A percentile compares a stretch with the other conserved stretches of the same genome.
These are phyloP conservation scores for Arvicanthis niloticus DNA, from an alignment of 2,113 vertebrate species.

Conservation along the genomic window DNA sequence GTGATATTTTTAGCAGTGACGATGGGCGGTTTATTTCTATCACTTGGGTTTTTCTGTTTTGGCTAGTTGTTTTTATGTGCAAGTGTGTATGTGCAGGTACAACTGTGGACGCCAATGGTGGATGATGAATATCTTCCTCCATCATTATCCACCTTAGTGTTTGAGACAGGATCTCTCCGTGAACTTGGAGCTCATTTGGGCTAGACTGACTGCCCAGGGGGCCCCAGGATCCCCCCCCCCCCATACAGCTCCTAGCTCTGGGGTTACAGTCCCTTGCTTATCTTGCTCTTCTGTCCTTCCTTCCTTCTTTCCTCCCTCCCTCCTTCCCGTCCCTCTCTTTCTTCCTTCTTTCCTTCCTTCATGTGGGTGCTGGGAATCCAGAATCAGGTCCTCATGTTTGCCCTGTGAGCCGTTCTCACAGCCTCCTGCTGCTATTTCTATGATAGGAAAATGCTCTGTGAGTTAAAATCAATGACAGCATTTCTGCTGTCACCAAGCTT, in stretches of 20 bases:
- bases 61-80: background rate
- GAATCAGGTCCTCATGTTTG: background rate
- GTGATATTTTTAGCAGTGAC: background rate
- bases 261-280: background rate
- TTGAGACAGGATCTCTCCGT: background rate
- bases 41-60: background rate
- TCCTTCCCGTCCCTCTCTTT: background rate
- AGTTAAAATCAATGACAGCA: background rate
- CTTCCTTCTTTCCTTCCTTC: constrained; percentile 6
- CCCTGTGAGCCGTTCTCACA: too few relatives aligned
- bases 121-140: too few relatives aligned
- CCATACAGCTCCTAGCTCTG: background rate
- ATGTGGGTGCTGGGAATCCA: background rate
- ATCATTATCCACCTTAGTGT: background rate
- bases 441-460: background rate
- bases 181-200: background rate
- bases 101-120: background rate
- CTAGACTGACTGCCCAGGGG: background rate
- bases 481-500: background rate
- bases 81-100: background rate
- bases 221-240: background rate
- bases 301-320: constrained; percentile 9
- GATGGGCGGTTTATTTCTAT: background rate
- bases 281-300: background rate
- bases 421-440: background rate